These are phyloP conservation scores for Nettapus auritus DNA, from an alignment of 2,113 vertebrate species.

Conservation along the genomic window DNA sequence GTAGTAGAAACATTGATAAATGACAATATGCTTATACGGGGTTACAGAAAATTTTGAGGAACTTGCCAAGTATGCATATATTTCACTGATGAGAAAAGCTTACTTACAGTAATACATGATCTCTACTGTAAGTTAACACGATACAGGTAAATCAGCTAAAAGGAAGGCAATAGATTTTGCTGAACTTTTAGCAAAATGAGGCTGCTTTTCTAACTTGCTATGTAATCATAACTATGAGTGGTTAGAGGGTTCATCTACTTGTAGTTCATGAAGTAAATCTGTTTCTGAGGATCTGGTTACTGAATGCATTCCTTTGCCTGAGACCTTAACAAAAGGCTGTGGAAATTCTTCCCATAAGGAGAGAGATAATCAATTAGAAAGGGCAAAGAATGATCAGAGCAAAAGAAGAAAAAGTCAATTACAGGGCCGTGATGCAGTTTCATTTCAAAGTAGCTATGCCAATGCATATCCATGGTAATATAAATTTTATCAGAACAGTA, in stretches of 20 bases:
- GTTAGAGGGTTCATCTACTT: not conserved
- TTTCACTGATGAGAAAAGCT: not conserved
- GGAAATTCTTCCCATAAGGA: not conserved
- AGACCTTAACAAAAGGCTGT: not conserved
- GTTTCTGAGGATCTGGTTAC: not conserved
- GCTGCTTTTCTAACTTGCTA: not conserved
- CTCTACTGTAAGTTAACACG: not conserved
- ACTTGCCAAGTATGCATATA: not conserved
- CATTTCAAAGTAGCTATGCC: not conserved
- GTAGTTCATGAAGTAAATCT: not conserved
- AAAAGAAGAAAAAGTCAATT: not conserved
- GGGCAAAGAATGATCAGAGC: not conserved
- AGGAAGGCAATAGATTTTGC: not conserved
- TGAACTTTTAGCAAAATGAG: not conserved
- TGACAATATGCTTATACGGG: not conserved
- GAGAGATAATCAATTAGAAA: not conserved
- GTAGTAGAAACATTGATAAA: not conserved
- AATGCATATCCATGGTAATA: not conserved
- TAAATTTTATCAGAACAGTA: not conserved
- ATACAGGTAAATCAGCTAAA: not conserved
- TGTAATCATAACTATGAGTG: not conserved
- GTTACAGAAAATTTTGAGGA: not conserved
- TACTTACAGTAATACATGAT: not conserved
- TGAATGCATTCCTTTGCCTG: not conserved
- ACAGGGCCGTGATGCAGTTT: not conserved